phyloP scores from a whole-genome alignment of 2,797 vertebrate species.

The Diglossa cyanea region DNA sequence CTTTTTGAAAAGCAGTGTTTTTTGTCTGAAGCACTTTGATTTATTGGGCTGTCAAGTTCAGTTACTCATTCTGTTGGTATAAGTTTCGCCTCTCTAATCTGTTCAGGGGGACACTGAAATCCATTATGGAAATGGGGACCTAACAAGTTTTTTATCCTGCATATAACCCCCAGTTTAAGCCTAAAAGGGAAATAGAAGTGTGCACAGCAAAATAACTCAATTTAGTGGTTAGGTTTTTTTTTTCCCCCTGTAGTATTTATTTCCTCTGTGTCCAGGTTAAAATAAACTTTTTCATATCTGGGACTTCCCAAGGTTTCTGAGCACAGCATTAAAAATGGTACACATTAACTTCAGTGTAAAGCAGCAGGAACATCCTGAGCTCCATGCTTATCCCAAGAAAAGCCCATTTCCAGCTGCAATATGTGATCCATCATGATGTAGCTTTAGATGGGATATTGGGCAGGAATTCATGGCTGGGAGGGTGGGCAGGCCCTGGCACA shows the following conservation, averaged over 20 bases:
- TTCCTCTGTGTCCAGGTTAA: background rate
- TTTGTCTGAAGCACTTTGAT: constrained; percentile 11
- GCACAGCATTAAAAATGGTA: background rate
- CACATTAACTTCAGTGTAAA: background rate
- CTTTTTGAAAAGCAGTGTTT: background rate
- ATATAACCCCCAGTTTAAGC: background rate
- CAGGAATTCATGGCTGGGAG: fast-evolving
- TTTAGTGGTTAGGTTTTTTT: background rate
- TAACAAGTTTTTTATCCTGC: background rate
- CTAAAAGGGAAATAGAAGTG: background rate
- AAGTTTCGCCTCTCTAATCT: background rate
- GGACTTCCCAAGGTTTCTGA: background rate
- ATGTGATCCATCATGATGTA: background rate
- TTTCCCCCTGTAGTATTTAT: background rate
- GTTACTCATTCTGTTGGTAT: background rate
- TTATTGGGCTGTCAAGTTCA: constrained; percentile 24
- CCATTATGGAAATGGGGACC: background rate
- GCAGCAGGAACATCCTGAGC: background rate
- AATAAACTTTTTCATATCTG: background rate
- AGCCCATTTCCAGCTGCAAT: fast-evolving
- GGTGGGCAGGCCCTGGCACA: background rate
- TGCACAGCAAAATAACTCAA: background rate
- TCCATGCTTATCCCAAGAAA: background rate
- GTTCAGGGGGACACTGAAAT: background rate
- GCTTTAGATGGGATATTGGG: background rate